phyloP scores from a whole-genome alignment of 2,113 vertebrate species.

The Dasyprocta punctata region DNA sequence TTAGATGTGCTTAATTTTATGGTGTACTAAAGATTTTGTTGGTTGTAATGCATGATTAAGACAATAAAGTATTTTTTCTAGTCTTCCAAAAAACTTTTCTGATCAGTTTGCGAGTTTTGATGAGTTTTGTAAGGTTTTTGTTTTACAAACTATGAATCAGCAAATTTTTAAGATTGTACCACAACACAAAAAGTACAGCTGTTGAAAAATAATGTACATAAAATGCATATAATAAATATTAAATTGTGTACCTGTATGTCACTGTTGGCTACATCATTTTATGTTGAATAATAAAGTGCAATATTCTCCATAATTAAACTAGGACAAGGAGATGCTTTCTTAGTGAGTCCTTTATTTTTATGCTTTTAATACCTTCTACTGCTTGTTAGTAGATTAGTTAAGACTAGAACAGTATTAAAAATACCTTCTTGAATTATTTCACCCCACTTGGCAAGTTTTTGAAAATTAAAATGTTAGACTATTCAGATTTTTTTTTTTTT shows the following conservation, averaged over 20 bases:
- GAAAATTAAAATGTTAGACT: not conserved
- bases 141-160: conserved; percentile 96
- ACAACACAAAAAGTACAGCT: conserved; percentile 94
- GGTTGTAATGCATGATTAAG: conserved; percentile 99
- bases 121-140: conserved; percentile 97
- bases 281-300: conserved; percentile 87
- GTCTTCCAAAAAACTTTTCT: conserved; percentile 97
- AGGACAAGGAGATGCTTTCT: conserved; percentile 81
- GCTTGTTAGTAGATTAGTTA: conserved; percentile 12
- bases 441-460: not conserved
- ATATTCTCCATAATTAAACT: conserved; percentile 83
- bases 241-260: conserved; percentile 98
- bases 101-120: conserved; percentile 97
- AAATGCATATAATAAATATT: conserved; percentile 99
- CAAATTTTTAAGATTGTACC: conserved; percentile 99
- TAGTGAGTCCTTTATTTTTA: conserved; percentile 80
- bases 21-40: conserved; percentile 94
- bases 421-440: conserved; percentile 39
- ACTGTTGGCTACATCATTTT: conserved; percentile 90
- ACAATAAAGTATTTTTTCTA: conserved; percentile 99
- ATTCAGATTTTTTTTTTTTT: too few relatives aligned
- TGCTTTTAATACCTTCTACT: conserved; percentile 76
- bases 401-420: conserved; percentile 45
- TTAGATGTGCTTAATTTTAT: conserved; percentile 91
- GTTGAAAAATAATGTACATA: conserved; percentile 99